These are phyloP conservation scores for Drosophila jambulina DNA, from an alignment of 1,140 invertebrate species.

Conservation along the genomic window DNA sequence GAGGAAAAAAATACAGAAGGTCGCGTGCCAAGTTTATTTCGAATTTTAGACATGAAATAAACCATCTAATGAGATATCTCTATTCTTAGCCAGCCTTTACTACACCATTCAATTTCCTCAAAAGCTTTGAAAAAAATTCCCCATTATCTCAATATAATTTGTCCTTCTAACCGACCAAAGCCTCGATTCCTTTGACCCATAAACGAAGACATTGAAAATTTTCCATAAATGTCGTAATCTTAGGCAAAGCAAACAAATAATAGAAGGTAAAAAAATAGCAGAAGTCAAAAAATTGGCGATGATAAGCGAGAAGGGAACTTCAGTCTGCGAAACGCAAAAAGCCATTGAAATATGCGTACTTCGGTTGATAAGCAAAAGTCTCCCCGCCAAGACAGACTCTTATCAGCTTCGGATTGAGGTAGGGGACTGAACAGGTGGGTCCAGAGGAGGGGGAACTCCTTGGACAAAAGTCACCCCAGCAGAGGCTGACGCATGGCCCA, in stretches of 20 bases:
- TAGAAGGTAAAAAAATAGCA: constrained; percentile 2
- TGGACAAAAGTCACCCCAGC: constrained; percentile 45
- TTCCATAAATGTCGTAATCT: constrained; percentile 71
- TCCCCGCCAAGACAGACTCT: constrained; percentile 49
- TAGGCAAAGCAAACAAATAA: constrained; percentile 3
- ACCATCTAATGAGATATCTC: constrained; percentile 5
- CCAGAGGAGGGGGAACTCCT: neutral
- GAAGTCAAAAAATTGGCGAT: constrained; percentile 18
- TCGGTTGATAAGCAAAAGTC: constrained; percentile 55
- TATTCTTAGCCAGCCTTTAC: neutral
- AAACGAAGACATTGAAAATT: constrained; percentile 49
- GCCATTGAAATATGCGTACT: constrained; percentile 16
- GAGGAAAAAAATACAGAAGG: constrained; percentile 38
- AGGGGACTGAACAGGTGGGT: constrained; percentile 2
- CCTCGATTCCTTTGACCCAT: constrained; percentile 52
- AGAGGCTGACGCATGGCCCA: constrained; percentile 43
- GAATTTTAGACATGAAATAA: constrained; percentile 2
- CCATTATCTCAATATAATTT: neutral
- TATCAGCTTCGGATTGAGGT: constrained; percentile 28
- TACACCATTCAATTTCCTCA: neutral
- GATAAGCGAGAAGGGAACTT: constrained; percentile 42
- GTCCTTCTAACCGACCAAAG: neutral
- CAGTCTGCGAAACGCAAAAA: constrained; percentile 41
- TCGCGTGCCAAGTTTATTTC: constrained; percentile 68
- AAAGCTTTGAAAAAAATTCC: neutral